These are phyloP conservation scores for Aporophyla lueneburgensis DNA, from an alignment of 2,888 invertebrate species.

Conservation along the genomic window DNA sequence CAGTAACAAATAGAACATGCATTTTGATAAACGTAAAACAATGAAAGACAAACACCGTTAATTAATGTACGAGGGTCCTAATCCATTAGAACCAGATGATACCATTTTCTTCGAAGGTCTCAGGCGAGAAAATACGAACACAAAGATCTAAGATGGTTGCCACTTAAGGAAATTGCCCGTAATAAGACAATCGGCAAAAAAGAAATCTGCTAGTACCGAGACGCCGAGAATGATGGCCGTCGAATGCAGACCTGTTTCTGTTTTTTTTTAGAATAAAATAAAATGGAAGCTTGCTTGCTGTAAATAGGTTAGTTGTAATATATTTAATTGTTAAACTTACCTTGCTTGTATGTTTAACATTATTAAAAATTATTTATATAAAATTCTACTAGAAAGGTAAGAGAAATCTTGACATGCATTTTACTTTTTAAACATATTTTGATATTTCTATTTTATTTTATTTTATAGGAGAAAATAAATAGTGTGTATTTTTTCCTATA, in stretches of 20 bases:
- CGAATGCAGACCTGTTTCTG: constrained; percentile 50
- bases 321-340: background rate
- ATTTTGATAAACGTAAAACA: constrained; percentile 51
- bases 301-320: background rate
- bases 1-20: constrained; percentile 30
- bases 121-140: constrained; percentile 63
- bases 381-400: background rate
- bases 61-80: constrained; percentile 58
- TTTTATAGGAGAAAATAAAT: too few relatives aligned
- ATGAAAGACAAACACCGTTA: constrained; percentile 58
- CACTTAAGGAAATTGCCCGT: constrained; percentile 76
- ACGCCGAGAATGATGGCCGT: constrained; percentile 66
- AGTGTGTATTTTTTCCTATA: background rate
- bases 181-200: constrained; percentile 76
- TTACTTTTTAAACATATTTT: background rate
- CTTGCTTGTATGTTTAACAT: background rate
- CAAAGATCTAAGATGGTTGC: constrained; percentile 65
- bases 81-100: constrained; percentile 65
- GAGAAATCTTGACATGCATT: background rate
- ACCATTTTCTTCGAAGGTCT: constrained; percentile 54
- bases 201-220: constrained; percentile 69
- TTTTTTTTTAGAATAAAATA: constrained; percentile 25
- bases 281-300: background rate
- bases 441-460: too few relatives aligned
- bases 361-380: too few relatives aligned